Evolutionary conservation across 1,140 invertebrate genomes (phyloP), one percentile per base, ranked within the genome.

Genomic region (Bombus pascuorum): DNA sequence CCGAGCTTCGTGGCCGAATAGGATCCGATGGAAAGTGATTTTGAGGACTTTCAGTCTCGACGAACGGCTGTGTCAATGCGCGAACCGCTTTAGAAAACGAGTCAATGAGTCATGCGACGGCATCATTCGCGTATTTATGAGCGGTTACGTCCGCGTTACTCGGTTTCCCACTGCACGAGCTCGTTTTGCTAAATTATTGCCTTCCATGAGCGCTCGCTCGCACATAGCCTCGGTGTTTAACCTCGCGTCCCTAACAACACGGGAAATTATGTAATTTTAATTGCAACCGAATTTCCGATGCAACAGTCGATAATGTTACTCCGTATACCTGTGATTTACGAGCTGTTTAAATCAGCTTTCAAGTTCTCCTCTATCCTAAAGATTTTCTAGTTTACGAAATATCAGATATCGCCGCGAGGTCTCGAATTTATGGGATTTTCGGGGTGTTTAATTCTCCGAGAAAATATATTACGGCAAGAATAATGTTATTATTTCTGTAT

Each of bases 91-190:
- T 66, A 39, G 71, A 65, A 62, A 85, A 85, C 83, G 78, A 85
- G 57, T 66, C 42, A 81, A 74, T 85, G 83, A 81, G 78, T 85
- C 83, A 81, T 71, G 57, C 70, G 42, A 73, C 65, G 37, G 78
- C 70, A 68, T 85, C 83, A 85, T 81, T 81, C 71, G 59, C 78
- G 59, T 81, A 81, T 85, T 81, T 81, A 81, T 71, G 83, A 81
- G 57, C 28, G 39, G 42, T 37, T 53, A 53, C 47, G 47, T 53
- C 47, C 47, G 47, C 47, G 44, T 44, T 32, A 57, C 68, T 71
- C 47, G 47, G 66, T 59, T 70, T 39, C 32, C 78, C 32, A 53
- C 47, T 53, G 47, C 57, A 37, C 44, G 62, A 22, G 32, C 59
- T 53, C 73, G 59, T 65, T 76, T 39, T 28, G 53, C 32, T 65